Evolutionary conservation across 2,797 vertebrate species (phyloP), one percentile per base, ranked within the genome.

Genomic region (Eospalax fontanierii): DNA sequence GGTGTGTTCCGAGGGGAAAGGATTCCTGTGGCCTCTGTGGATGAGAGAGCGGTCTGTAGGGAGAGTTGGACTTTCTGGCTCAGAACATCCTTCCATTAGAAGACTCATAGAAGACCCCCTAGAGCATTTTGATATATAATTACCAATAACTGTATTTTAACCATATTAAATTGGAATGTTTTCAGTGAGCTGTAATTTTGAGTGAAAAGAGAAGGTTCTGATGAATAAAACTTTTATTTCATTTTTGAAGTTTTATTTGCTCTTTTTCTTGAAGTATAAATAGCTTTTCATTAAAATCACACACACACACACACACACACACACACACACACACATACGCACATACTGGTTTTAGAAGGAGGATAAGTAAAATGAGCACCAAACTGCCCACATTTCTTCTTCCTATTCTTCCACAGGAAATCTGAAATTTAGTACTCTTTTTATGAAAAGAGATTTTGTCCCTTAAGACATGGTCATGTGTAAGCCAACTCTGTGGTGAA

Each of bases 131-230:
- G n/a, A 30, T 88, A 21, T 54, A 33, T 74, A 91, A 78, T 87
- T 85, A 82, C 43, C 6, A 28, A 12, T 46, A 68, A 26, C 92
- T 87, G 6, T 92, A 88, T 21, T 91, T 96, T 82, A 40, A 76
- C 43, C 2, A 2, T 90, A 65, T 75, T 89, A 79, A 90, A 82
- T 85, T 57, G 38, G n/a, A 54, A 28, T 91, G 84, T 87, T 79
- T 94, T 89, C 87, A 85, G 10, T 87, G 33, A 86, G 10, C 11
- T n/a, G 38, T 88, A 65, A 89, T 89, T 94, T 87, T 90, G 81
- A 94, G 12, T 87, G 75, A 93, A 79, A 74, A 24, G 38, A 38
- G 22, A 88, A 87, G 40, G 80, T 87, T 66, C 61, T 35, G 35
- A 78, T 90, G 63, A 86, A 92, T 76, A 30, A 50, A 79, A 71